Evolutionary conservation across 2,797 vertebrate genomes (phyloP).

Genomic region (Cichlasoma orientale): DNA sequence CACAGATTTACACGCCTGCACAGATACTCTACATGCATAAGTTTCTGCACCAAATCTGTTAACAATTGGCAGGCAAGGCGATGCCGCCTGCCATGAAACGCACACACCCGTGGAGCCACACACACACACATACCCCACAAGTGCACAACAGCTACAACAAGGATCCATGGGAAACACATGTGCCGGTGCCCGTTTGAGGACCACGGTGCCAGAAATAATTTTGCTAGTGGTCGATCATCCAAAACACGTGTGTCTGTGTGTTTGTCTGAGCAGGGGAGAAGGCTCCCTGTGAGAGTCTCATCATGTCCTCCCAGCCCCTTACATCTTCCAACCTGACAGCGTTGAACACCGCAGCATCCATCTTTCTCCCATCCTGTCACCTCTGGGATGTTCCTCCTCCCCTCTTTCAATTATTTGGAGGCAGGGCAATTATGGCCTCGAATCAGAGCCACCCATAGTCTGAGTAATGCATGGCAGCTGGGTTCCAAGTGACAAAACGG

Average conservation of each 20-base stretch:
- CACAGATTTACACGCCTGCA: conserved; percentile 42
- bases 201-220: conserved; percentile 48
- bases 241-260: conserved; percentile 1
- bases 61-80: conserved; percentile 27
- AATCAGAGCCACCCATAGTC: conserved; percentile 47
- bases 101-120: neutral
- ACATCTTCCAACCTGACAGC: conserved; percentile 47
- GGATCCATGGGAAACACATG: conserved; percentile 32
- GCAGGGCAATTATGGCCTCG: conserved; percentile 65
- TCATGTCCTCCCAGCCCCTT: conserved; percentile 46
- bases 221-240: conserved; percentile 44
- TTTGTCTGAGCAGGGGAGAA: neutral
- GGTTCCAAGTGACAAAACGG: conserved; percentile 45
- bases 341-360: conserved; percentile 42
- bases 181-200: conserved; percentile 13
- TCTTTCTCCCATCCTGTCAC: conserved; percentile 59
- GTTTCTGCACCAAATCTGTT: conserved; percentile 28
- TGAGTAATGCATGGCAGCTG: conserved; percentile 58
- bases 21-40: conserved; percentile 24
- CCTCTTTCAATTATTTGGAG: conserved; percentile 71
- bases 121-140: neutral
- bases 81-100: conserved; percentile 1
- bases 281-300: conserved; percentile 44
- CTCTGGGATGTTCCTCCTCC: conserved; percentile 57
- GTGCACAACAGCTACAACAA: conserved; percentile 15